Percentiles rank a stretch among this genome's conserved stretches.
Evolutionary conservation across 2,113 vertebrate genomes (phyloP).

Genomic region (Proterorhinus semilunaris): DNA sequence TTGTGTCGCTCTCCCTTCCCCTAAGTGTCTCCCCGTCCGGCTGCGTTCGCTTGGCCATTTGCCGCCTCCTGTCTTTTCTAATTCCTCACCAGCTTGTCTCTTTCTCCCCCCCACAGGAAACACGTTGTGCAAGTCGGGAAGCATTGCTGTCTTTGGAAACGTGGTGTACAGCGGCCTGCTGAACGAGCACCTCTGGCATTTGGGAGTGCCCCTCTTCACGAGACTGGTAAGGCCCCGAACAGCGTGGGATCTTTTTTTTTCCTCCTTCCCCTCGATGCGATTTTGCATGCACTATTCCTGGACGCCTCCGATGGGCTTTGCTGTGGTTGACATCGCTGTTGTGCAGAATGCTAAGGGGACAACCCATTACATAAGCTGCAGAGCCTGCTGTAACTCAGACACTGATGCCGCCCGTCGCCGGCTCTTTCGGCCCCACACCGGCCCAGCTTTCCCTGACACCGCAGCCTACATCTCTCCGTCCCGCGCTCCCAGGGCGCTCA

Average conservation of each 20-base stretch:
- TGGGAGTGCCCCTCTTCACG: slow-evolving; percentile 76
- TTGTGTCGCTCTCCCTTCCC: neutral
- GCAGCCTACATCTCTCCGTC: neutral
- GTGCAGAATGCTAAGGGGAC: no score
- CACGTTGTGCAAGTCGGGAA: slow-evolving; percentile 76
- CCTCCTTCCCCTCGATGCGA: neutral
- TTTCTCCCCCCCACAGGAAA: slow-evolving; percentile 60
- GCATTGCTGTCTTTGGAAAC: slow-evolving; percentile 75
- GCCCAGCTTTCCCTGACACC: neutral
- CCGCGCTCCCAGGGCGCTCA: slow-evolving; percentile 30
- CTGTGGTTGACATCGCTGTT: neutral
- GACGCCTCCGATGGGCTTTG: neutral
- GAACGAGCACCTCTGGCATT: slow-evolving; percentile 74
- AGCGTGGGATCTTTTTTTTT: neutral
- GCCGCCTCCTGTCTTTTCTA: slow-evolving; percentile 40
- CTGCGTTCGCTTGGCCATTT: slow-evolving; percentile 6
- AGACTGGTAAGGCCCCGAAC: slow-evolving; percentile 70
- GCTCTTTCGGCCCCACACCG: no score
- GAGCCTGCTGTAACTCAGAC: no score
- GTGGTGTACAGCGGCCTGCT: slow-evolving; percentile 73
- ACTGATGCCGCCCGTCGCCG: no score
- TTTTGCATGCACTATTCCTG: neutral
- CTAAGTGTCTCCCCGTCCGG: neutral
- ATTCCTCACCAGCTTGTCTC: slow-evolving; percentile 43
- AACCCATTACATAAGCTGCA: no score